Conservation (phyloP, 2,797 vertebrate genomes). For the Hylomyscus alleni region DNA sequence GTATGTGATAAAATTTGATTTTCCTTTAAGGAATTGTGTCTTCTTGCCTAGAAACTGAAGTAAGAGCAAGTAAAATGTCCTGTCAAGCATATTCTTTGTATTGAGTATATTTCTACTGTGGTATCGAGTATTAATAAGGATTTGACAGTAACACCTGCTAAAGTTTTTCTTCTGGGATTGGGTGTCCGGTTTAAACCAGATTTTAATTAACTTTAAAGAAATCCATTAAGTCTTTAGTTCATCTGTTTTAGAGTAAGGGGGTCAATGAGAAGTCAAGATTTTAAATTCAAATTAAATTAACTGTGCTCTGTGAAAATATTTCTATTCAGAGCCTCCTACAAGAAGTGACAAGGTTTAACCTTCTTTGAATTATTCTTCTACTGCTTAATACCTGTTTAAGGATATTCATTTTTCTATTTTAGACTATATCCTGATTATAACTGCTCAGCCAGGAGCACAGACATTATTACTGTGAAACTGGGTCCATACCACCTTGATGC, state of each 20-base stretch:
- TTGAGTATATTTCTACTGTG: background rate
- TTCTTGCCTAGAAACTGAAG: background rate
- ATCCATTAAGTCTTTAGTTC: conserved; percentile 66
- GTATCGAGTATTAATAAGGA: conserved; percentile 47
- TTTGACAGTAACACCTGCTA: conserved; percentile 46
- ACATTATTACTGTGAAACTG: background rate
- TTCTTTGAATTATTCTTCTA: conserved; percentile 69
- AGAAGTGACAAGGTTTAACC: conserved; percentile 66
- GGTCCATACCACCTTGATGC: background rate
- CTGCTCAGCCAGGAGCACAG: background rate
- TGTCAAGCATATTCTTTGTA: background rate
- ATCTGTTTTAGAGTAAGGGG: conserved; percentile 66
- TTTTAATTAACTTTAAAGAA: conserved; percentile 71
- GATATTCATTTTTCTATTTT: conserved; percentile 40
- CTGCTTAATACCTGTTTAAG: conserved; percentile 42
- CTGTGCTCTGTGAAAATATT: conserved; percentile 58
- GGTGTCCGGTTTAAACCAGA: conserved; percentile 52
- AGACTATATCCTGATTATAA: conserved; percentile 30
- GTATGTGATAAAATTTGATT: background rate
- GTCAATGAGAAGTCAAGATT: conserved; percentile 76
- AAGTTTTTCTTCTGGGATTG: conserved; percentile 39
- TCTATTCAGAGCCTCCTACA: conserved; percentile 64
- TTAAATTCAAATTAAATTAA: conserved; percentile 79
- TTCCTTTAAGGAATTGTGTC: background rate
- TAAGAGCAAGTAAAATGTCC: background rate